A percentile compares a stretch with the other conserved stretches of the same genome.
These are phyloP conservation scores for Tetramorium parvispinum DNA, from an alignment of 1,140 invertebrate species.

Conservation along the genomic window DNA sequence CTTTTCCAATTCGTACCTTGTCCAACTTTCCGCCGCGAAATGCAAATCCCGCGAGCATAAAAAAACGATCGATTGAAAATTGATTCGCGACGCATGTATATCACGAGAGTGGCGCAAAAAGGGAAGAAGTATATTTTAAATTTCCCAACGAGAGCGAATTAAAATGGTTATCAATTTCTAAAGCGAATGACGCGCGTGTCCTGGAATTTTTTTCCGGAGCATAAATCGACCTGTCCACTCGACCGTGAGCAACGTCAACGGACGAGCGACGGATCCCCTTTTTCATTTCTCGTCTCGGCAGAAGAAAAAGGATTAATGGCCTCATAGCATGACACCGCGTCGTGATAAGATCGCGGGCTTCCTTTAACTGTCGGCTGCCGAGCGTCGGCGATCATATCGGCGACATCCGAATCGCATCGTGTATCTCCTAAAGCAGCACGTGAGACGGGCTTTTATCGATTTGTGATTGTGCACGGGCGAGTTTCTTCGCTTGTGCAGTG, in stretches of 20 bases:
- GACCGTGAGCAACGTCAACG: constrained; percentile 22
- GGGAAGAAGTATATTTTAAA: background rate
- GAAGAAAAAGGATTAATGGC: constrained; percentile 77
- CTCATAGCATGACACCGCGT: constrained; percentile 73
- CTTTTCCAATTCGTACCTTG: constrained; percentile 31
- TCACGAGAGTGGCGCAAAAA: constrained; percentile 8
- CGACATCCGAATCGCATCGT: constrained; percentile 69
- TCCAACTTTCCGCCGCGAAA: constrained; percentile 1
- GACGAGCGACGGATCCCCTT: constrained; percentile 21
- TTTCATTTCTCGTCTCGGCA: constrained; percentile 54
- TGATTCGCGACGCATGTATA: background rate
- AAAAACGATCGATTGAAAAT: background rate
- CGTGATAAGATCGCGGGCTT: constrained; percentile 74
- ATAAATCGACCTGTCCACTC: constrained; percentile 27
- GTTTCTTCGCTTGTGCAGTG: constrained; percentile 20
- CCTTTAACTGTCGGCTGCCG: constrained; percentile 70
- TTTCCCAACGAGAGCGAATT: constrained; percentile 44
- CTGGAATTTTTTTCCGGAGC: constrained; percentile 32
- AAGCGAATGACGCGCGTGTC: constrained; percentile 48
- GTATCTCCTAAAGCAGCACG: constrained; percentile 66
- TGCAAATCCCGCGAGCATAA: constrained; percentile 2
- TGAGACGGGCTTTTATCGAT: constrained; percentile 70
- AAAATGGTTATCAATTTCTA: constrained; percentile 67
- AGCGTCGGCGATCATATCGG: constrained; percentile 69
- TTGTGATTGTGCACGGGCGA: constrained; percentile 52